phyloP scores from a whole-genome alignment of 2,888 invertebrate genomes.

The Carpatolechia fugitivella region DNA sequence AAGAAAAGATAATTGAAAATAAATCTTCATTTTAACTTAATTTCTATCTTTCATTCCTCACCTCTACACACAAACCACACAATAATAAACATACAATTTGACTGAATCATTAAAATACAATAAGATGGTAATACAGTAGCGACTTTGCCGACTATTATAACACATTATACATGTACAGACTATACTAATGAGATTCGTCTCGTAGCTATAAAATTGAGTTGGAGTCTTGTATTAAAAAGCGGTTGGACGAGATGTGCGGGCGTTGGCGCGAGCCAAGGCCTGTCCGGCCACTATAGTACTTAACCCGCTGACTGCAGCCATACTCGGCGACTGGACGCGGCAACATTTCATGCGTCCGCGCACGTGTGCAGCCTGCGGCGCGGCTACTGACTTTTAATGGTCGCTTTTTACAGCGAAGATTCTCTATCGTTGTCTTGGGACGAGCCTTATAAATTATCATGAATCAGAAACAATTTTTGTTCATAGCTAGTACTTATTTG shows the following conservation, averaged over 20 bases:
- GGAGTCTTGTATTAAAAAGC: constrained; percentile 51
- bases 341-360: constrained; percentile 29
- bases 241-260: constrained; percentile 54
- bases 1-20: constrained; percentile 27
- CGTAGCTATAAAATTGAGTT: constrained; percentile 36
- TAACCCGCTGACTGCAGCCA: background rate
- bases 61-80: constrained; percentile 2
- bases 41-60: constrained; percentile 41
- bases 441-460: constrained; percentile 13
- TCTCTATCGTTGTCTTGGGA: constrained; percentile 37
- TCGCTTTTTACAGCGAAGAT: constrained; percentile 48
- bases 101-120: constrained; percentile 7
- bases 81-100: constrained; percentile 7
- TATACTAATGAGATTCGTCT: constrained; percentile 36
- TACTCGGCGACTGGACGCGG: constrained; percentile 2
- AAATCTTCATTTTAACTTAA: constrained; percentile 45
- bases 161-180: background rate
- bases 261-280: constrained; percentile 43
- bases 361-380: constrained; percentile 65
- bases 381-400: constrained; percentile 68
- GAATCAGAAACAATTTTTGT: background rate
- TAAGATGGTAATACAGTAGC: constrained; percentile 24
- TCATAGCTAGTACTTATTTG: background rate
- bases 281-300: background rate
- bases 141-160: constrained; percentile 20